phyloP scores from a whole-genome alignment of 2,888 invertebrate genomes.

The Teleogryllus oceanicus region DNA sequence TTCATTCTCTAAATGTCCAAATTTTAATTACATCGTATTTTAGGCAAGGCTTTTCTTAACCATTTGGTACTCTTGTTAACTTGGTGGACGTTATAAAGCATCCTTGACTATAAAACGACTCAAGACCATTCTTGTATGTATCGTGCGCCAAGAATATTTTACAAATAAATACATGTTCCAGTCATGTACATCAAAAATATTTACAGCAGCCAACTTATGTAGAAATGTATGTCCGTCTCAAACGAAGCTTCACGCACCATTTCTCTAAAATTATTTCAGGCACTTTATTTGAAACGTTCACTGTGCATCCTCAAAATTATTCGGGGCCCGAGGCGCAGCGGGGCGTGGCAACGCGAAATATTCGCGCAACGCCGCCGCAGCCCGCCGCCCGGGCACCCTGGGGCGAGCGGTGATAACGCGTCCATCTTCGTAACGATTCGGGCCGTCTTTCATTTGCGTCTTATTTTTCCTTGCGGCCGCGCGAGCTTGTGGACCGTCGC shows the following conservation, averaged over 20 bases:
- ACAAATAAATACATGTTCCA: too few relatives aligned
- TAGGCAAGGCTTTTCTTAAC: too few relatives aligned
- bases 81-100: too few relatives aligned
- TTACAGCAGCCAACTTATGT: too few relatives aligned
- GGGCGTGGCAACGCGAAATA: neutral
- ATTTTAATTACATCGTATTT: too few relatives aligned
- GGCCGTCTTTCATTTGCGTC: conserved; percentile 18
- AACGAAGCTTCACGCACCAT: neutral
- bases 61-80: too few relatives aligned
- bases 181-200: too few relatives aligned
- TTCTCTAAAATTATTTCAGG: neutral
- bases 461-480: neutral
- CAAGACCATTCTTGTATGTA: too few relatives aligned
- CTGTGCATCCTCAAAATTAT: neutral
- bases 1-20: too few relatives aligned
- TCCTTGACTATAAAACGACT: too few relatives aligned
- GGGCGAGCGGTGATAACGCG: conserved; percentile 6
- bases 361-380: neutral
- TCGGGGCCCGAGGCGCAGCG: neutral
- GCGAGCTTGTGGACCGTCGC: neutral
- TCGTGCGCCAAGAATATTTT: too few relatives aligned
- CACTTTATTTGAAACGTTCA: neutral
- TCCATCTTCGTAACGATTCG: conserved; percentile 9
- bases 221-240: neutral
- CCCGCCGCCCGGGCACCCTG: neutral